These are phyloP conservation scores for Mycalesis mineus DNA, from an alignment of 2,888 invertebrate species.

Conservation along the genomic window DNA sequence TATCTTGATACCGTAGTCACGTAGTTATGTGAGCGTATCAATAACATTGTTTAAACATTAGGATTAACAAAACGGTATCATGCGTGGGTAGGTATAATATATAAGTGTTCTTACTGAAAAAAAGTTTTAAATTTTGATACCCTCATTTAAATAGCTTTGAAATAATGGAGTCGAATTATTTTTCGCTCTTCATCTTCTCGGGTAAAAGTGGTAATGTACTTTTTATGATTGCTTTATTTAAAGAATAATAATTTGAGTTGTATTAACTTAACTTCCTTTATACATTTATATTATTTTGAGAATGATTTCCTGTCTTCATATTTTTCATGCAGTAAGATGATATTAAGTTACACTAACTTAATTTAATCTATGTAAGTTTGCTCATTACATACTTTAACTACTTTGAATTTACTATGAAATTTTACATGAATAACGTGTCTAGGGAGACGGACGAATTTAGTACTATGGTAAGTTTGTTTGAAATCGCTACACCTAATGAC, in stretches of 20 bases:
- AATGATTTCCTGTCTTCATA: neutral
- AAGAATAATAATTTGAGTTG: slow-evolving; percentile 51
- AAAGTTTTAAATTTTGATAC: neutral
- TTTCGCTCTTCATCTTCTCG: slow-evolving; percentile 27
- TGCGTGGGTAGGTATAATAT: neutral
- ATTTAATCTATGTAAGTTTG: too few relatives aligned
- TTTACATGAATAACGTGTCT: too few relatives aligned
- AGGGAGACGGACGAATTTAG: too few relatives aligned
- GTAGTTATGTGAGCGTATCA: neutral
- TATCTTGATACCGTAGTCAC: neutral
- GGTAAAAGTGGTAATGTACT: slow-evolving; percentile 45
- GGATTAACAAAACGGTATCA: neutral
- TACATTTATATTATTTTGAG: neutral
- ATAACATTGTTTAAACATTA: neutral
- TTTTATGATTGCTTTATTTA: slow-evolving; percentile 52
- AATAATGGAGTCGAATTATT: neutral
- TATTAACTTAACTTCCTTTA: neutral
- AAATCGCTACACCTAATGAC: too few relatives aligned
- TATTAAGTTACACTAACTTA: too few relatives aligned
- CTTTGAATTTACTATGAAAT: too few relatives aligned
- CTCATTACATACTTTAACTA: too few relatives aligned
- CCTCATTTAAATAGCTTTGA: neutral
- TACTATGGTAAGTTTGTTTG: too few relatives aligned
- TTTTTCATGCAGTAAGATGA: too few relatives aligned
- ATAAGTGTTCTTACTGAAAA: neutral